phyloP scores from a whole-genome alignment of 2,888 invertebrate genomes.

The Ganaspis brasiliensis region DNA sequence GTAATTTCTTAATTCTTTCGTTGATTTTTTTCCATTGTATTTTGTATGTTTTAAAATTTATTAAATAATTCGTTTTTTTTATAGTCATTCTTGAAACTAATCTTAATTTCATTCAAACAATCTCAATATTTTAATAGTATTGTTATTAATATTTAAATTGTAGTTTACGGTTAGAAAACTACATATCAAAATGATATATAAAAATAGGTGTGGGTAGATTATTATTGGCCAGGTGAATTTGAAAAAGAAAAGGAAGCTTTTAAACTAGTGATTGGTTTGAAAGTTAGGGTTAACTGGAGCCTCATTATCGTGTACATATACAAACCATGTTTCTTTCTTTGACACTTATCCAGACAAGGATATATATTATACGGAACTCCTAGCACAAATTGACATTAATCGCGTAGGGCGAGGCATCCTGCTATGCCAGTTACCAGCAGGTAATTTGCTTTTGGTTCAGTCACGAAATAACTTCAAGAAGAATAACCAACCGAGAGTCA shows the following conservation, averaged over 20 bases:
- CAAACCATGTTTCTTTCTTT: conserved; percentile 34
- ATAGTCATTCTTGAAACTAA: no score
- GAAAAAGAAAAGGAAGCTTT: not conserved
- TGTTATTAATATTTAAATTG: no score
- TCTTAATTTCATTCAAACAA: no score
- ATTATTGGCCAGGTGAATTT: not conserved
- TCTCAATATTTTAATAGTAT: no score
- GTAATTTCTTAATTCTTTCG: no score
- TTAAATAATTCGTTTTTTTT: no score
- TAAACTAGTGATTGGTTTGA: not conserved
- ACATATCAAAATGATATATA: no score
- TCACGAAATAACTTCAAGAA: conserved; percentile 39
- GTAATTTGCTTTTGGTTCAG: conserved; percentile 35
- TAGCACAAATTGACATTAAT: conserved; percentile 43
- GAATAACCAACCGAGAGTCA: conserved; percentile 21
- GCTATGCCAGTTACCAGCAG: conserved; percentile 31
- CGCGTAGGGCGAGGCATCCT: conserved; percentile 41
- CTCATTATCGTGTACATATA: conserved; percentile 37
- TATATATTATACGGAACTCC: conserved; percentile 35
- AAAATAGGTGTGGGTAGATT: not conserved
- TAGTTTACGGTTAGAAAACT: no score
- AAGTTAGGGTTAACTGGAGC: conserved; percentile 20
- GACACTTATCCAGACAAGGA: conserved; percentile 39
- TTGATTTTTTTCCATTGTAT: no score
- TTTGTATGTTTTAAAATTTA: no score